Base-by-base conservation (phyloP, 2,888 invertebrate genomes). In the Beris morrisii region DNA sequence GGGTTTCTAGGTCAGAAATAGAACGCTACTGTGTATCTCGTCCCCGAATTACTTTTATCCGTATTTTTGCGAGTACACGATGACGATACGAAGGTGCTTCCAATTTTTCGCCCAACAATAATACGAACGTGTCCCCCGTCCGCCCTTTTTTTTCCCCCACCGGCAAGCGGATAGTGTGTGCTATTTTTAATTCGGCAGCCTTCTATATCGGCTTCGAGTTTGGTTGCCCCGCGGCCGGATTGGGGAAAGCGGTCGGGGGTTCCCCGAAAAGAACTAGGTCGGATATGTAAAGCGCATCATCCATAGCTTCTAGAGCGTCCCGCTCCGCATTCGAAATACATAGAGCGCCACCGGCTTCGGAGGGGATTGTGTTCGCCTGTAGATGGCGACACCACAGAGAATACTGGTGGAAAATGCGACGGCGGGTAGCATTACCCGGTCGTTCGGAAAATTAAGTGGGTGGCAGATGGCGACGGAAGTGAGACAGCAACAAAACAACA, bases 261-360 rank as follows among this genome's bases (percentile, higher is more conserved):
- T 22, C 22, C 22, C 5, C 38, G 9, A 38, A 38, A 38, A 38
- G 38, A 38, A 61, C 38, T 61, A 50, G 61, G 61, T 61, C 61
- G 50, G 50, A 43, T 61, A 61, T 61, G 61, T 61, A 61, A 61
- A 61, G 61, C 61, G 61, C 52, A 50, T 52, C 61, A 61, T 61
- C 61, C 61, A 38, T 61, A 61, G 61, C 32, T 38, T 11, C 44
- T 30, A 9, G 54, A 30, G 31, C 7, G 31, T 22, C 9, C 59
- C 50, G 4, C 30, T n/a, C 61, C 61, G 32, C 46, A 44, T 5
- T 44, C 43, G 38, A 28, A 3, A 30, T 5, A 30, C 53, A 9
- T 22, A 11, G 13, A 52, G 11, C 28, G 32, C 50, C 32, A 50
- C 15, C 52, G n/a, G 22, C 22, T 22, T 22, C 22, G 22, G 22